Percentiles rank a stretch among this genome's conserved stretches.
Evolutionary conservation across 2,113 vertebrate species (phyloP).

Genomic region (Protobothrops mucrosquamatus): DNA sequence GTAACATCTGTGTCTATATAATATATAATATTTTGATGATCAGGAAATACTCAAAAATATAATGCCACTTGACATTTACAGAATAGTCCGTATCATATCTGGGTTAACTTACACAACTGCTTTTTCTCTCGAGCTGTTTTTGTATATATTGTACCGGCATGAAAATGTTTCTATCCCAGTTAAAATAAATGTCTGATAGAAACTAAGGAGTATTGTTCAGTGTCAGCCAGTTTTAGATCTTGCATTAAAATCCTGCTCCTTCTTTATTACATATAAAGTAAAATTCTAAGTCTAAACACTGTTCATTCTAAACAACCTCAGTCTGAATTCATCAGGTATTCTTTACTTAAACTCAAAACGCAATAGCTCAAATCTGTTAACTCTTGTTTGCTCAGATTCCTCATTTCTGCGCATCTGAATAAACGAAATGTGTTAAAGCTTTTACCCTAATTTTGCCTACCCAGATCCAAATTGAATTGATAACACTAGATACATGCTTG

Average conservation of each 20-base stretch:
- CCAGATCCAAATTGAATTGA: background rate
- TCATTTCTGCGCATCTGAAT: slow-evolving; percentile 11
- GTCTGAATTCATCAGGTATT: background rate
- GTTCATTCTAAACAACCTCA: background rate
- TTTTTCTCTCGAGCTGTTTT: background rate
- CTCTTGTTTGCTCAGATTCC: background rate
- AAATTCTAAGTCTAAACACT: background rate
- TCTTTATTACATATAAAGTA: background rate
- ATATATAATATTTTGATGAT: background rate
- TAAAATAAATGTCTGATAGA: background rate
- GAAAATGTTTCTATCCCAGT: background rate
- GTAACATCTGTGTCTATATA: background rate
- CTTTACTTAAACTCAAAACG: background rate
- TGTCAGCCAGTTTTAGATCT: background rate
- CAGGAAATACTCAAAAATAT: background rate
- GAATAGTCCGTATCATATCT: background rate
- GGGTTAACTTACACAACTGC: background rate
- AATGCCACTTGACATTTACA: background rate
- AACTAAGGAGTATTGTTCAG: background rate
- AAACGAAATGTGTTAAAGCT: background rate
- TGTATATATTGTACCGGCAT: background rate
- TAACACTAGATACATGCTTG: background rate
- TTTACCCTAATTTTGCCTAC: background rate
- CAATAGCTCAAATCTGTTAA: background rate
- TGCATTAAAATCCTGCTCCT: background rate